Evolutionary conservation across 2,888 invertebrate species (phyloP).

Genomic region (Griposia aprilina): DNA sequence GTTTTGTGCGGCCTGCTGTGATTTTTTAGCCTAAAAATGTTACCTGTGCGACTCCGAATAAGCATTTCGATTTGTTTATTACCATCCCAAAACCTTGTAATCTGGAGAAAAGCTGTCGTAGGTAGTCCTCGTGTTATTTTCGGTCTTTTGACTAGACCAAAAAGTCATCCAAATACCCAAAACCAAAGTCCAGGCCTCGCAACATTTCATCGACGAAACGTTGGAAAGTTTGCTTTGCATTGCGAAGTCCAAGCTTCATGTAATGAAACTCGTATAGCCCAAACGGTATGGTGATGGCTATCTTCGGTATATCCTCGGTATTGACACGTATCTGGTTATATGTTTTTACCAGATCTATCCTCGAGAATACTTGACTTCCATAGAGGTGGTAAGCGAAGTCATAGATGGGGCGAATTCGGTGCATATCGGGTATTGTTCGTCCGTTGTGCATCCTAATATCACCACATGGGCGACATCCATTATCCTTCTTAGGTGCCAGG

Average conservation of each 20-base stretch:
- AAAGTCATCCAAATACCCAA: not conserved
- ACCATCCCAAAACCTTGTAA: not conserved
- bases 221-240: not conserved
- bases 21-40: constrained; percentile 8
- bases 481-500: not conserved
- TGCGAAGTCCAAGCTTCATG: not conserved
- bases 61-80: not conserved
- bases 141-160: not conserved
- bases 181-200: not conserved
- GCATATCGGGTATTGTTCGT: not conserved
- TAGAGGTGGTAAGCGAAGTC: not conserved
- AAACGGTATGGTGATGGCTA: not conserved
- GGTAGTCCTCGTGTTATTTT: not conserved
- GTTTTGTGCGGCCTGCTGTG: not conserved
- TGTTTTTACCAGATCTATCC: not conserved
- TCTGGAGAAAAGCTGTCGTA: not conserved
- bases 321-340: not conserved
- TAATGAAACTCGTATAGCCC: not conserved
- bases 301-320: not conserved
- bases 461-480: not conserved
- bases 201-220: not conserved
- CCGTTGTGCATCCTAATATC: not conserved
- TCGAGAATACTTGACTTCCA: not conserved
- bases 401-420: not conserved
- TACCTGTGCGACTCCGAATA: not conserved